These are phyloP conservation scores for Seriola quinqueradiata DNA, from an alignment of 2,113 vertebrate genomes.

Conservation along the genomic window DNA sequence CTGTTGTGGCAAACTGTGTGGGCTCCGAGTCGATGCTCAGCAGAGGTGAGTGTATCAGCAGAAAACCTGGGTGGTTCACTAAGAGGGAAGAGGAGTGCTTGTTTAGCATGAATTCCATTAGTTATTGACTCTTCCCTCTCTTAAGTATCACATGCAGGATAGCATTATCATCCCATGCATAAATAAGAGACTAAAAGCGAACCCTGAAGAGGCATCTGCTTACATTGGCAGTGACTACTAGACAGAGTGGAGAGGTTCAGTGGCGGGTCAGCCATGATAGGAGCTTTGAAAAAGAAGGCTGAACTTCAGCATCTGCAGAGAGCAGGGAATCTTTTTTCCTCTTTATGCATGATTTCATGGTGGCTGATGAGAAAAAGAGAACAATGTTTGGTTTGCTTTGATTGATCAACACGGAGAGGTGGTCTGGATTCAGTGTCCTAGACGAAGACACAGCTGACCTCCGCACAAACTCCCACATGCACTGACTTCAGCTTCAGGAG, in stretches of 20 bases:
- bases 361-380: conserved; percentile 31
- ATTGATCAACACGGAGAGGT: conserved; percentile 63
- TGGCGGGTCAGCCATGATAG: conserved; percentile 69
- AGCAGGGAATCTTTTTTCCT: conserved; percentile 23
- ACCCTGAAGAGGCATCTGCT: conserved; percentile 74
- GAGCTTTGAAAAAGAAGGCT: conserved; percentile 42
- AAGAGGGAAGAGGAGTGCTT: conserved; percentile 47
- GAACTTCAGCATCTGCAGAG: conserved; percentile 51
- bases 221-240: conserved; percentile 70
- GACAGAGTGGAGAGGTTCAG: conserved; percentile 74
- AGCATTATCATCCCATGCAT: conserved; percentile 72
- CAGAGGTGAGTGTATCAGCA: conserved; percentile 56
- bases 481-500: not conserved
- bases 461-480: conserved; percentile 15
- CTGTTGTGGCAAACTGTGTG: conserved; percentile 71
- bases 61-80: conserved; percentile 62
- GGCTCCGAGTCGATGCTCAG: conserved; percentile 56
- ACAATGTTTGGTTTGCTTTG: conserved; percentile 66
- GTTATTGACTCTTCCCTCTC: conserved; percentile 61
- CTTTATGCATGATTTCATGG: conserved; percentile 56
- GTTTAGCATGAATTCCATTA: conserved; percentile 67
- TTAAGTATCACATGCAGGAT: conserved; percentile 65
- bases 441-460: conserved; percentile 32
- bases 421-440: conserved; percentile 41
- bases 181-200: conserved; percentile 67